Evolutionary conservation across 2,797 vertebrate species (phyloP), one percentile per base, ranked within the genome.

Genomic region (Anolis apletophallus): DNA sequence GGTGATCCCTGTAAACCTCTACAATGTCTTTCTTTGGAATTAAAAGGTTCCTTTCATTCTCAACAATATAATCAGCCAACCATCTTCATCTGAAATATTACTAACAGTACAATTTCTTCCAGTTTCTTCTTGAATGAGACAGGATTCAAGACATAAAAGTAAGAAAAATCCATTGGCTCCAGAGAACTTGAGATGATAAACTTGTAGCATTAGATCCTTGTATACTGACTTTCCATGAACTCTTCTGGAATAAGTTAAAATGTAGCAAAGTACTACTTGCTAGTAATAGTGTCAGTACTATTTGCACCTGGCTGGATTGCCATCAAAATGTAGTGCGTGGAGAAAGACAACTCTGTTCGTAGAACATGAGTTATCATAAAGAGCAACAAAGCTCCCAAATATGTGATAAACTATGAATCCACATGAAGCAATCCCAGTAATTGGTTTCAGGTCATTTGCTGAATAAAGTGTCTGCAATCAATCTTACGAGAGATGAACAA

Each of bases 221-320:
- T 75, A 91, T 88, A 80, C 50, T 88, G 89, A 82, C 55, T 52
- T 91, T 93, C 32, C 77, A 69, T 80, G 61, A 52, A 69, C 61
- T 34, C 57, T 75, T 73, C 23, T 75, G 59, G 91, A 95, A 93
- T 95, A 96, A 96, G 94, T 97, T 97, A 96, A 95, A 90, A 93
- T 59, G 92, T 89, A 84, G 92, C 71, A 93, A 92, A 90, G 88
- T 92, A 91, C 91, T 88, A 69, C 13, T 86, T 86, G 85, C 94
- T 94, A 94, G 87, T 90, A 16, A 86, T 88, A 79, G 91, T 81
- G 34, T 90, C 32, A 59, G 75, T 46, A 21, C 50, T 79, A 12
- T 34, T 84, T 83, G 76, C 73, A 50, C 86, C 81, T 0, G 67
- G 81, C 81, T 2, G 5, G 61, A 80, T 72, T 72, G 87, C 89